Evolutionary conservation across 2,888 invertebrate genomes (phyloP), one percentile per base, ranked within the genome.

Genomic region (Anthophora plumipes): DNA sequence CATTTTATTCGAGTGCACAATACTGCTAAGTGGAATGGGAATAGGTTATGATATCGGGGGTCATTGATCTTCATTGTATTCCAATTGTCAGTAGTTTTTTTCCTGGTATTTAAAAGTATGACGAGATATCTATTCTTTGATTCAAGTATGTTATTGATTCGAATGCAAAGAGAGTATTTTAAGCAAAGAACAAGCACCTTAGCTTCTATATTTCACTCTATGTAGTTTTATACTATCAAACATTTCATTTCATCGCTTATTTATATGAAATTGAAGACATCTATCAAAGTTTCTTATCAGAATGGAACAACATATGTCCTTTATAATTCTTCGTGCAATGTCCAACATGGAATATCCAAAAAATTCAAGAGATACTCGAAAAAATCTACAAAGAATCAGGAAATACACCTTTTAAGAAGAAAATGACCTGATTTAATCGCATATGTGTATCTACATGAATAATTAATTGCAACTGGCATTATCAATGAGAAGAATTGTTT

Each of bases 401-500:
- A 31, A 31, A 31, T 31, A 31, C 31, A 31, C 31, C 31, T 31
- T 31, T 4, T 31, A 31, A 31, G 31, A 31, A 20, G 1, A 57
- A 46, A 71, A 37, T 46, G 39, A 17, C 46, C 20, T 43, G 43
- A 14, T 20, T 61, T 17, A 61, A 55, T 54, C 22, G 41, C 11
- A n/a, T 20, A 9, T 50, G 39, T 22, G 0, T 54, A 70, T 70
- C 5, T 70, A 14, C 50, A 17, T 48, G 12, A 57, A 72, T 48
- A 46, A 64, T 72, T 25, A 64, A 54, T 48, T 8, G 17, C 22
- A 46, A n/a, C 12, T 12, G 46, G 1, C n/a, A 20, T 12, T 71
- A 72, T 72, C 55, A 64, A 64, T 37, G 72, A 37, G 46, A 37
- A 46, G 17, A 11, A 22, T 22, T 11, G 37, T 66, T 79, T 79